Base-by-base conservation (phyloP, 2,888 invertebrate genomes). In the Baronia brevicornis region DNA sequence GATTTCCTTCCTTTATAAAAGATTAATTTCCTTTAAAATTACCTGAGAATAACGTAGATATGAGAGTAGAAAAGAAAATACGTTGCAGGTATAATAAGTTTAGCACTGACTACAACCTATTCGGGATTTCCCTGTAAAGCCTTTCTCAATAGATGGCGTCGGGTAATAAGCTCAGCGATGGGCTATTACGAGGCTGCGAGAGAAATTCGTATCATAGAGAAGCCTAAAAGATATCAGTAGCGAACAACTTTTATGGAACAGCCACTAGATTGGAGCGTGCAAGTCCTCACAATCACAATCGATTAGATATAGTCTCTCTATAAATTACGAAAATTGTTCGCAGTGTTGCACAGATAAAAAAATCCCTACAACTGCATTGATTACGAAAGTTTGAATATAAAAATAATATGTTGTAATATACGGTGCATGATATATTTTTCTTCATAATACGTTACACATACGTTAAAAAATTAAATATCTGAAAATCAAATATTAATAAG, bases 121-220 rank as follows among this genome's bases (percentile, higher is more conserved):
- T 72, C 63, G 71, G 70, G 75, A 80, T 82, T 78, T 80, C 62
- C 73, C 62, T 71, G 67, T 59, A 82, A 80, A 84, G 80, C 82
- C 80, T 68, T 64, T 68, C 73, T 82, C 84, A 80, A 84, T 82
- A 73, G 80, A 74, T 77, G 71, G 77, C 69, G 74, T 60, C 68
- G 60, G 60, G 72, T 80, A 82, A 82, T 82, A 82, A 80, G 80
- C 82, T 77, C 72, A 60, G 58, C 67, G 73, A 75, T 72, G 72
- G 79, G 67, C 80, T 80, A 82, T 82, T 82, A 82, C 66, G 58
- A 51, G 51, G 54, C 57, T 67, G 53, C 59, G 62, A 51, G 69
- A 69, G 69, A 78, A 71, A 75, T 74, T 75, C 77, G 68, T 70
- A 71, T 67, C 65, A 61, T 43, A 51, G 48, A 51, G 58, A 45